phyloP scores from a whole-genome alignment of 2,888 invertebrate genomes.

The Hydriomena furcata region DNA sequence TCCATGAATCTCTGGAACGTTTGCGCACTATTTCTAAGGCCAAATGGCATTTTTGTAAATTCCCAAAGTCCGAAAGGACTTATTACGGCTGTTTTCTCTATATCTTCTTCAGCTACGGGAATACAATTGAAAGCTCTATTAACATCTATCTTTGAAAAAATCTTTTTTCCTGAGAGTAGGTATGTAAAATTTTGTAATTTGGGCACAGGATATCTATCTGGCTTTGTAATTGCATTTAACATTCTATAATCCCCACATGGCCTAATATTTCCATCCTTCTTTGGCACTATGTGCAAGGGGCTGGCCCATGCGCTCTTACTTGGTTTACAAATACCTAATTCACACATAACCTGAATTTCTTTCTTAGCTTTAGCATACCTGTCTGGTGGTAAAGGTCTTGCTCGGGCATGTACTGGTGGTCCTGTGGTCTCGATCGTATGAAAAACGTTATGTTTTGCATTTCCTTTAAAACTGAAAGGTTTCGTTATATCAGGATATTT shows the following conservation, averaged over 20 bases:
- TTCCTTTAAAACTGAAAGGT: conserved; percentile 19
- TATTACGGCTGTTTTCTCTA: conserved; percentile 20
- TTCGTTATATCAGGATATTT: conserved; percentile 23
- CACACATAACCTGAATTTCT: conserved; percentile 14
- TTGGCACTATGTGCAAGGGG: conserved; percentile 11
- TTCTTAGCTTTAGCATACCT: conserved; percentile 13
- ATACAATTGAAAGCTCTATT: conserved; percentile 19
- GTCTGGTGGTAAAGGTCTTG: conserved; percentile 11
- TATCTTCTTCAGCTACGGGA: background rate
- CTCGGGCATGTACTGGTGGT: conserved; percentile 20
- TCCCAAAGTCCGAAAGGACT: conserved; percentile 13
- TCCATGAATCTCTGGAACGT: conserved; percentile 34
- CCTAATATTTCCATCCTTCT: conserved; percentile 4
- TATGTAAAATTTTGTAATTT: conserved; percentile 19
- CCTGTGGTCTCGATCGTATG: conserved; percentile 29
- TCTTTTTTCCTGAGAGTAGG: conserved; percentile 10
- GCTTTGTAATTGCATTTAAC: conserved; percentile 12
- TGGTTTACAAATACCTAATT: conserved; percentile 25
- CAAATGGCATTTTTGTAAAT: conserved; percentile 18
- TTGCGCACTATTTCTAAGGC: conserved; percentile 20
- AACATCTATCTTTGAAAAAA: conserved; percentile 6
- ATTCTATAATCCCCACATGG: conserved; percentile 10
- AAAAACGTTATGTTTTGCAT: conserved; percentile 11
- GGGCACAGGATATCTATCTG: conserved; percentile 18
- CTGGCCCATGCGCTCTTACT: conserved; percentile 20